Evolutionary conservation across 2,113 vertebrate genomes (phyloP).

Genomic region (Lophius piscatorius): DNA sequence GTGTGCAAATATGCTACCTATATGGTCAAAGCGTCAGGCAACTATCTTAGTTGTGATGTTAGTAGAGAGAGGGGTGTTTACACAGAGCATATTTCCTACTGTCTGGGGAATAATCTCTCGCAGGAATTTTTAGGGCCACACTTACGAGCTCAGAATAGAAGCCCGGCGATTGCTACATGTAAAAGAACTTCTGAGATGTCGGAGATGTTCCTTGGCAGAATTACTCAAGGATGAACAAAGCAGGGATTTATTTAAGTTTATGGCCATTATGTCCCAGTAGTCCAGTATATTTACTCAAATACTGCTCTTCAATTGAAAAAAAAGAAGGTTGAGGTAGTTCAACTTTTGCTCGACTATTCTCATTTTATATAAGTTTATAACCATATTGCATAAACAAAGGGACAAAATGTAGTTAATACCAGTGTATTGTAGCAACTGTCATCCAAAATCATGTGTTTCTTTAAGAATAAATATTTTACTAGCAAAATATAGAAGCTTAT

Average conservation of each 20-base stretch:
- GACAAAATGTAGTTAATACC: too few species aligned
- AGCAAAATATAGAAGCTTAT: too few species aligned
- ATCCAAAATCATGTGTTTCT: too few species aligned
- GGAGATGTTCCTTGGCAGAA: conserved; percentile 8
- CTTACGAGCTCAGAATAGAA: conserved; percentile 18
- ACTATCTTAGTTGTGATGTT: conserved; percentile 43
- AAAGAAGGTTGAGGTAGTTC: too few species aligned
- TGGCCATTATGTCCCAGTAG: too few species aligned
- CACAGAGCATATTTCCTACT: conserved; percentile 69
- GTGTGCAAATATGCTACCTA: conserved; percentile 75
- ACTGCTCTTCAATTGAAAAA: too few species aligned
- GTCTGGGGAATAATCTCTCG: conserved; percentile 61
- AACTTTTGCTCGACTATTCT: too few species aligned
- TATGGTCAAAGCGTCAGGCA: conserved; percentile 65
- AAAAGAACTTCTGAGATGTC: conserved; percentile 1
- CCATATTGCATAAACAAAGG: too few species aligned
- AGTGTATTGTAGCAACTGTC: too few species aligned
- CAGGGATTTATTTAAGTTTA: neutral
- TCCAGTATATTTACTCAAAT: too few species aligned
- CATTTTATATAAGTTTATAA: too few species aligned
- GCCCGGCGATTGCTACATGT: conserved; percentile 10
- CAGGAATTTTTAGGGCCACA: conserved; percentile 41
- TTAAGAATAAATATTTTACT: too few species aligned
- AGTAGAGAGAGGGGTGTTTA: conserved; percentile 66
- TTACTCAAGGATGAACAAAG: neutral